Conservation (phyloP, 2,113 vertebrate genomes). For the Gorsachius goisagi region DNA sequence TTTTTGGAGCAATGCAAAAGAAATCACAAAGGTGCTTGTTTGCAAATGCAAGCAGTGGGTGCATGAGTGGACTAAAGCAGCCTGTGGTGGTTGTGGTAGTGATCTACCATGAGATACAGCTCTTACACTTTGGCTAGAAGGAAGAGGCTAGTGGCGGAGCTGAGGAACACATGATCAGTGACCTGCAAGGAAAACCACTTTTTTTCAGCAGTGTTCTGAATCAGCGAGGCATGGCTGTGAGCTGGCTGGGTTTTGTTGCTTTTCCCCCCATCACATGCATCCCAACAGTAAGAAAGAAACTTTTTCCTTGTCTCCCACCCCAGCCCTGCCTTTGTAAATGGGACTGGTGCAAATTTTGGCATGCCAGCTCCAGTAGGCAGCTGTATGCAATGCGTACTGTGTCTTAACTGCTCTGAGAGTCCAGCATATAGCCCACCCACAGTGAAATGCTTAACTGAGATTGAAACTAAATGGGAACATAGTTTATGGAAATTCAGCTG, state of each 20-base stretch:
- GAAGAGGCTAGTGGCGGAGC: background rate
- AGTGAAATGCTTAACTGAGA: background rate
- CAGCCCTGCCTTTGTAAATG: background rate
- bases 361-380: background rate
- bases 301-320: background rate
- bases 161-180: background rate
- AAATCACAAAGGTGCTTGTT: background rate
- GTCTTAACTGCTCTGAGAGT: background rate
- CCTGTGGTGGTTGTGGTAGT: no score
- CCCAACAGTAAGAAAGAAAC: background rate
- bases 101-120: accelerated
- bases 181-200: background rate
- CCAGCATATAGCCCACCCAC: slow-evolving; percentile 56
- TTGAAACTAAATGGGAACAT: background rate
- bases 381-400: background rate
- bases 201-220: background rate
- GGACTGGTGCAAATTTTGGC: background rate
- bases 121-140: background rate
- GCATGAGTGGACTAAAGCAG: background rate
- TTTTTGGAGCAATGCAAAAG: background rate
- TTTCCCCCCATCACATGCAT: background rate
- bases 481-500: slow-evolving; percentile 49
- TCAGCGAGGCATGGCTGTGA: background rate
- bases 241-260: background rate
- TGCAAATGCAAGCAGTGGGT: background rate